Evolutionary conservation across 2,888 invertebrate genomes (phyloP).

Genomic region (Magallana nippona): DNA sequence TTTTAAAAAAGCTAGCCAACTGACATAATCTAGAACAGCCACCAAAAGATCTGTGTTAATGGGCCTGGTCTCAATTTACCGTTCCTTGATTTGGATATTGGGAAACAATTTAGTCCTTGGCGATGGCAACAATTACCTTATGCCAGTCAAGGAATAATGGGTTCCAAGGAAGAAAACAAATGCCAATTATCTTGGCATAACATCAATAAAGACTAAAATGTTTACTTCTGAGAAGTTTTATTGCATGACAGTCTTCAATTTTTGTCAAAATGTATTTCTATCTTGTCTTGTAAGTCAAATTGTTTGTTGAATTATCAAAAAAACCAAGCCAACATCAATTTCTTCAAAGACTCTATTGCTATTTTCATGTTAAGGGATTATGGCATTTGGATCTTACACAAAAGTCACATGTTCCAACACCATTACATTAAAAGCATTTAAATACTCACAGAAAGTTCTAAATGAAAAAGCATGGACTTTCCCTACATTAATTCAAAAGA

Average conservation of each 20-base stretch:
- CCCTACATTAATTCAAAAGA: too few relatives aligned
- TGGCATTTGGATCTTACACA: not conserved
- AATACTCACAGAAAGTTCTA: too few relatives aligned
- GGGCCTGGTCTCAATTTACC: conserved; percentile 4
- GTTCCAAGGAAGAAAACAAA: conserved; percentile 24
- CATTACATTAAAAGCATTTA: too few relatives aligned
- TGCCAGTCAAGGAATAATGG: not conserved
- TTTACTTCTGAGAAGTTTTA: not conserved
- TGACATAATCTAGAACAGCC: conserved; percentile 19
- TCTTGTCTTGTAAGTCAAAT: not conserved
- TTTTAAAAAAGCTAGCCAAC: not conserved
- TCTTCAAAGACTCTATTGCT: too few relatives aligned
- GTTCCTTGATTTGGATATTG: conserved; percentile 23
- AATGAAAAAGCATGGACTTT: too few relatives aligned
- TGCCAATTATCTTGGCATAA: conserved; percentile 14
- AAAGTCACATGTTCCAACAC: not conserved
- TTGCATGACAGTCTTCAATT: conserved; percentile 7
- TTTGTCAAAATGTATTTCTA: not conserved
- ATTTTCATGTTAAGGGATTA: not conserved
- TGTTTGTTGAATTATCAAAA: too few relatives aligned
- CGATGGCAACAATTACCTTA: not conserved
- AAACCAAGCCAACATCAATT: too few relatives aligned
- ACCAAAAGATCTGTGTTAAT: conserved; percentile 30
- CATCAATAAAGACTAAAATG: conserved; percentile 7
- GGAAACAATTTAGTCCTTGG: conserved; percentile 20